Percentiles rank a stretch among this genome's conserved stretches.
Evolutionary conservation across 2,797 vertebrate species (phyloP).

Genomic region (Chrysocyon brachyurus): DNA sequence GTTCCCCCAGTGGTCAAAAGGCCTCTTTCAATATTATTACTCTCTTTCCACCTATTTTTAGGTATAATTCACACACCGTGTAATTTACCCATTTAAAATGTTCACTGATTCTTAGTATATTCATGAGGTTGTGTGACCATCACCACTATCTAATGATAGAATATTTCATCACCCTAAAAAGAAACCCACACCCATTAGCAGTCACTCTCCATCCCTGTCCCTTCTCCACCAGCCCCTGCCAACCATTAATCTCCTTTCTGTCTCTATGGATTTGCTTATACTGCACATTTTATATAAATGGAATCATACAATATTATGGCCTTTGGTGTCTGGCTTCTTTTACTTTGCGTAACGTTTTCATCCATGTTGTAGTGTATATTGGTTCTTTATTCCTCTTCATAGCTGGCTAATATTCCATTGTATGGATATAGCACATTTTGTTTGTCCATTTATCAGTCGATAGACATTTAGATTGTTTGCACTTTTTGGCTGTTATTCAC

Average conservation of each 20-base stretch:
- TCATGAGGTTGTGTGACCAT: not conserved
- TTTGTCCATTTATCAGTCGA: not conserved
- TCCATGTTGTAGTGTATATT: not conserved
- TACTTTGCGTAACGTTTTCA: not conserved
- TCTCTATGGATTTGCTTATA: not conserved
- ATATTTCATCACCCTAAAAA: not conserved
- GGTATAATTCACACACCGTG: not conserved
- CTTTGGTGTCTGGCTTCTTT: not conserved
- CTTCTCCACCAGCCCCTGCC: not conserved
- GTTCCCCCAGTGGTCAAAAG: not conserved
- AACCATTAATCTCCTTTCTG: not conserved
- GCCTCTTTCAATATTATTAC: not conserved
- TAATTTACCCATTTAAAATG: not conserved
- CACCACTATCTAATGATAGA: not conserved
- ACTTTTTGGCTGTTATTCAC: not conserved
- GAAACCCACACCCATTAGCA: not conserved
- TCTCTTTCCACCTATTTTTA: not conserved
- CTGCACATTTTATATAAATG: not conserved
- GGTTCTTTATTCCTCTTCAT: not conserved
- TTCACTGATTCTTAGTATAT: not conserved
- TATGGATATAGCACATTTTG: not conserved
- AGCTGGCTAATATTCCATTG: not conserved
- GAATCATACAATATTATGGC: not conserved
- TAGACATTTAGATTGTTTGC: not conserved
- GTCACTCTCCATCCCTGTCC: not conserved